Conservation (phyloP, 2,888 invertebrate species). For the Mycalesis mineus region DNA sequence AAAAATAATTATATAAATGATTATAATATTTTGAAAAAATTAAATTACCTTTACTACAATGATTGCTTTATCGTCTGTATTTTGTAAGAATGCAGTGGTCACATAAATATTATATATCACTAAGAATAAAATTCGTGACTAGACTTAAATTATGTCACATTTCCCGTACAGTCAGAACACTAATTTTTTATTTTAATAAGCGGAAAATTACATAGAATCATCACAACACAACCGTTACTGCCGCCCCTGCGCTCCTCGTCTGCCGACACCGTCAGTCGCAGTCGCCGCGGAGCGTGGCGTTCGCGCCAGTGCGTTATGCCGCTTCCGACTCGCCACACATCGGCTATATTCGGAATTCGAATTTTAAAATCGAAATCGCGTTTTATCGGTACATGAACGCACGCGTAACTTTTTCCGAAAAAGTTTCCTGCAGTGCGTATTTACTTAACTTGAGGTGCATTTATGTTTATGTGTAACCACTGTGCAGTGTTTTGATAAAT, state of each 20-base stretch:
- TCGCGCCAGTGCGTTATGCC: conserved; percentile 57
- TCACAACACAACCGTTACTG: conserved; percentile 40
- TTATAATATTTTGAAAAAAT: too few species aligned
- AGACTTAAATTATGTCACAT: conserved; percentile 13
- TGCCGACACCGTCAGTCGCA: conserved; percentile 46
- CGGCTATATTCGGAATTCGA: conserved; percentile 40
- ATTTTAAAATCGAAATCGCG: conserved; percentile 35
- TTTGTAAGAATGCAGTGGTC: too few species aligned
- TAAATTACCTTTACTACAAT: too few species aligned
- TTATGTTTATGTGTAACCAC: background rate
- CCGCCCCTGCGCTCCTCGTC: conserved; percentile 66
- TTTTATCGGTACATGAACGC: conserved; percentile 32
- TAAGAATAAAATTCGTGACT: background rate
- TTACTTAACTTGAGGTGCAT: conserved; percentile 14
- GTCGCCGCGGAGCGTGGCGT: conserved; percentile 35
- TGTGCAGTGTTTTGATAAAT: conserved; percentile 15
- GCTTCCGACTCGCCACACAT: conserved; percentile 65
- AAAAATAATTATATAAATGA: too few species aligned
- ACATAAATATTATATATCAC: too few species aligned
- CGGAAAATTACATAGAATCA: conserved; percentile 58
- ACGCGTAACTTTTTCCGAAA: conserved; percentile 56
- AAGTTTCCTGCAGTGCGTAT: conserved; percentile 40
- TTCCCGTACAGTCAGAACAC: conserved; percentile 39
- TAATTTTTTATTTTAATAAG: conserved; percentile 50
- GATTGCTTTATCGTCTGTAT: too few species aligned